Percentiles rank a stretch among this genome's conserved stretches.
Conservation (phyloP, 1,140 invertebrate genomes). For the Habropoda laboriosa region DNA sequence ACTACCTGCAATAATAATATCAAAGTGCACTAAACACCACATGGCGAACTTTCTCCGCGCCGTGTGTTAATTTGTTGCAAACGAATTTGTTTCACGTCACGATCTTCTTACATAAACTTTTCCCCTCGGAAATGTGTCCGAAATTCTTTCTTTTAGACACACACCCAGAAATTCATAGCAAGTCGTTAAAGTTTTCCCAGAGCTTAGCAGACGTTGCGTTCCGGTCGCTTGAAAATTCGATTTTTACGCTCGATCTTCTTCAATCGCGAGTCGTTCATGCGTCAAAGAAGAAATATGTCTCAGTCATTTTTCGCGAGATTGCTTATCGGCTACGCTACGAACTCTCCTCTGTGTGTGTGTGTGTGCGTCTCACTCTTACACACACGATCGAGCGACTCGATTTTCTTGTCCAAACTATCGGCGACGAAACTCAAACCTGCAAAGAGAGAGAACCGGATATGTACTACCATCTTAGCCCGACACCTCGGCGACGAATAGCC, state of each 20-base stretch:
- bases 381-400: background rate
- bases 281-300: slow-evolving; percentile 18
- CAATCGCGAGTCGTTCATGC: background rate
- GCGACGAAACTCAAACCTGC: background rate
- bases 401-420: background rate
- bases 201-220: background rate
- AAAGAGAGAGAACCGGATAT: too few species aligned
- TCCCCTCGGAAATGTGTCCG: too few species aligned
- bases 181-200: background rate
- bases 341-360: background rate
- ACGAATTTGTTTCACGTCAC: too few species aligned
- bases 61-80: too few species aligned
- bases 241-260: background rate
- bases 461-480: too few species aligned
- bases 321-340: background rate
- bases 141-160: too few species aligned
- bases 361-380: too few species aligned
- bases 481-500: background rate
- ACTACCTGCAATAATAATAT: too few species aligned
- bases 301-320: background rate
- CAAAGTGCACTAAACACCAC: too few species aligned
- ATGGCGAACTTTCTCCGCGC: too few species aligned
- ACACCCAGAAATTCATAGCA: too few species aligned
- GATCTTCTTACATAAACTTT: too few species aligned
- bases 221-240: background rate